Base-by-base conservation (phyloP, 2,797 vertebrate genomes). In the Pantherophis alleghaniensis region DNA sequence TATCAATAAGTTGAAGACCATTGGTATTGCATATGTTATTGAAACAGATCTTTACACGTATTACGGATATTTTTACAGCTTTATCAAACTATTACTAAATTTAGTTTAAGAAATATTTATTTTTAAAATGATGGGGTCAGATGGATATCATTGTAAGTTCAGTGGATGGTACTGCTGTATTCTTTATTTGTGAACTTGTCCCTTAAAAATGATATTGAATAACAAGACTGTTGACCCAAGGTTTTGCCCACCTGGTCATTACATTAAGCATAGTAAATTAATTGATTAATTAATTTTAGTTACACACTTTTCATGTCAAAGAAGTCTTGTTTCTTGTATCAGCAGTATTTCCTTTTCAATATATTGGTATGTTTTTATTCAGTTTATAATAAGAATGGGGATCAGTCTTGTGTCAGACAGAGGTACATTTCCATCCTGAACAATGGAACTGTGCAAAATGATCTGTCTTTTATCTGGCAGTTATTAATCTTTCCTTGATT, bases 1-100 rank as follows among this genome's bases (percentile, higher is more conserved):
- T 51, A 60, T 86, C 42, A 53, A 9, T 89, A 42, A 12, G 28
- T 28, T 83, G 14, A 89, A 92, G 74, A 92, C 87, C 83, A 92
- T 63, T 94, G 60, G 60, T 59, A 18, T 69, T 86, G 3, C 91
- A 61, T 56, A n/a, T 11, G 9, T n/a, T 93, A 79, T 20, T 63
- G n/a, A 47, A 55, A 1, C 16, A 47, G 89, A 42, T 7, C 56
- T 47, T 13, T 51, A 7, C 12, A 47, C 18, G 32, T 47, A 26
- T 51, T 79, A 79, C 2, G 24, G 3, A 47, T 42, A 37, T 56
- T 60, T 88, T 61, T 83, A 51, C 28, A 94, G 93, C 83, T 51
- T 61, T 89, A 28, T 88, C 92, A 10, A 93, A 22, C 88, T 74
- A 69, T 93, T 93, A 26, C 87, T 28, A 32, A 37, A 18, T 60